Percentiles rank a stretch among this genome's conserved stretches.
phyloP scores from a whole-genome alignment of 1,140 invertebrate genomes.

The Tetramorium alpestre region DNA sequence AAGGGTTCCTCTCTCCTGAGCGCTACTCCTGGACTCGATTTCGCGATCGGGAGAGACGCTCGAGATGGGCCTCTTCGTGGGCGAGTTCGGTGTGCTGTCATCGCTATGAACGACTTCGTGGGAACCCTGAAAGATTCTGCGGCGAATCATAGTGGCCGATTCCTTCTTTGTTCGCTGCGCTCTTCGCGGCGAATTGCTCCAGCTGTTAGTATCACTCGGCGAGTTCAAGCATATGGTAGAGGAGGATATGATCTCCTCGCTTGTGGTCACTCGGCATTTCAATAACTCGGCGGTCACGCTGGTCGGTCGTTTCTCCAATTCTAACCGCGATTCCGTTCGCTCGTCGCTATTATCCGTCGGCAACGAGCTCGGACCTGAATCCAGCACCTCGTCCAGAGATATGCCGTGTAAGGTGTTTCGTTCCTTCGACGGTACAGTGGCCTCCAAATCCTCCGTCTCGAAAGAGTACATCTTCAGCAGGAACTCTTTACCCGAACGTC shows the following conservation, averaged over 20 bases:
- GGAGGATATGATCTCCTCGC: slow-evolving; percentile 82
- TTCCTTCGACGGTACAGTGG: slow-evolving; percentile 52
- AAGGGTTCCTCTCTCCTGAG: slow-evolving; percentile 31
- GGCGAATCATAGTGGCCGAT: slow-evolving; percentile 31
- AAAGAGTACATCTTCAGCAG: slow-evolving; percentile 84
- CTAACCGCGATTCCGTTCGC: slow-evolving; percentile 39
- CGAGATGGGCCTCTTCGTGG: slow-evolving; percentile 76
- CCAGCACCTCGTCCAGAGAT: slow-evolving; percentile 80
- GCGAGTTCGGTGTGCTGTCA: slow-evolving; percentile 79
- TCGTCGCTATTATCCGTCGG: slow-evolving; percentile 71
- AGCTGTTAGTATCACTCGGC: slow-evolving; percentile 76
- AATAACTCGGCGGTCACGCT: slow-evolving; percentile 75
- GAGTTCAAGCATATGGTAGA: slow-evolving; percentile 75
- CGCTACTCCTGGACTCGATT: slow-evolving; percentile 34
- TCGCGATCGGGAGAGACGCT: slow-evolving; percentile 67
- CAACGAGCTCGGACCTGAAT: slow-evolving; percentile 79
- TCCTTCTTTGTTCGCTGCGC: slow-evolving; percentile 66
- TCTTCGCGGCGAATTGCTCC: slow-evolving; percentile 78
- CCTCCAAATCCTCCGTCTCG: slow-evolving; percentile 82
- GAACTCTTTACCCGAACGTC: slow-evolving; percentile 79
- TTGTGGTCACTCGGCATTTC: slow-evolving; percentile 81
- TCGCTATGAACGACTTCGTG: slow-evolving; percentile 70
- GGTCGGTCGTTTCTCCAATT: slow-evolving; percentile 29
- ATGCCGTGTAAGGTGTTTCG: slow-evolving; percentile 76
- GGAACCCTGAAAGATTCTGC: not conserved